Evolutionary conservation across 2,113 vertebrate genomes (phyloP), one percentile per base, ranked within the genome.

Genomic region (Aegithalos caudatus): DNA sequence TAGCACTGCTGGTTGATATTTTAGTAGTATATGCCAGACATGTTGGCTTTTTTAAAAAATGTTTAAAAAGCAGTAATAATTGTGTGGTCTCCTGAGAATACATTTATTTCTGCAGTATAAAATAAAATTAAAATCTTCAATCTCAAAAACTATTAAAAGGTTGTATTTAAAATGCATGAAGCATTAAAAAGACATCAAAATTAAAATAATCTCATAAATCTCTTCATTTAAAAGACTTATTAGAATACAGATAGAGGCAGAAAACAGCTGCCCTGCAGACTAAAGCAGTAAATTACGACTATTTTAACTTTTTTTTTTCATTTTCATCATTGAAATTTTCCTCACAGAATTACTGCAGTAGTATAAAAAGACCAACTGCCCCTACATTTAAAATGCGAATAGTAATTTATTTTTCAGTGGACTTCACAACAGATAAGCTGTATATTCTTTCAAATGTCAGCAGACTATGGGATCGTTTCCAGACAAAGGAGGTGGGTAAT

Each of bases 141-240:
- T 98, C 98, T 97, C 97, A 92, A 97, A 98, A 97, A 98, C 97
- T 98, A 98, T 98, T 98, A 98, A 98, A 98, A 98, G 97, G 95
- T 98, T 98, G 97, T 97, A 98, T 98, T 98, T 98, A 98, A 98
- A 98, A 98, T 98, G 98, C 97, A 98, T 98, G 97, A 98, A 97
- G 97, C 97, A 98, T 98, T 98, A 98, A 98, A 98, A 98, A 97
- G 97, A 98, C 98, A 99, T 98, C 98, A 98, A 97, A 97, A 97
- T 98, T 98, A 98, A 98, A 98, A 98, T 98, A 98, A 98, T 98
- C 97, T 98, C 98, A 98, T 98, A 98, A 98, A 98, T 98, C 98
- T 98, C 96, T 97, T 98, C 97, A 98, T 97, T 98, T 97, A 97
- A 96, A 97, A 98, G 97, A 98, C 98, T 98, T 98, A 98, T 98